phyloP scores from a whole-genome alignment of 2,888 invertebrate genomes.

The Trypoxylon attenuatum region DNA sequence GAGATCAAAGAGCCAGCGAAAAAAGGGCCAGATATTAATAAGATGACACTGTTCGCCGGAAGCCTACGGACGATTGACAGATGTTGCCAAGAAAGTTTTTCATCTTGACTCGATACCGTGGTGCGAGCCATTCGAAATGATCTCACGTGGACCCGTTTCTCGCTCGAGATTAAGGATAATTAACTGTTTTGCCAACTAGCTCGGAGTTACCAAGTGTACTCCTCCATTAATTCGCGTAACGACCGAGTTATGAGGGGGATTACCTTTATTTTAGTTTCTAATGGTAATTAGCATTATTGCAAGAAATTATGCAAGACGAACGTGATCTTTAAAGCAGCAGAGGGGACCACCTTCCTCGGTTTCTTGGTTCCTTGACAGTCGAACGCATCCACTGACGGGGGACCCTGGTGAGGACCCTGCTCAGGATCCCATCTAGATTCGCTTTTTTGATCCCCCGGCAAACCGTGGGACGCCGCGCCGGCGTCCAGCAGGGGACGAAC shows the following conservation, averaged over 20 bases:
- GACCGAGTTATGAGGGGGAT: neutral
- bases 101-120: constrained; percentile 12
- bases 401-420: constrained; percentile 19
- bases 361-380: too few species aligned
- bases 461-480: constrained; percentile 62
- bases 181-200: constrained; percentile 16
- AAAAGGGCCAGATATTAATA: constrained; percentile 54
- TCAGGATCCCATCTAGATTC: constrained; percentile 50
- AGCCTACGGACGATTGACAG: constrained; percentile 48
- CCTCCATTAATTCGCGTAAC: neutral
- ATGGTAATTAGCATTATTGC: constrained; percentile 8
- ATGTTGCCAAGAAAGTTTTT: constrained; percentile 36
- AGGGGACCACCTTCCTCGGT: neutral
- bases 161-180: constrained; percentile 9
- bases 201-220: neutral
- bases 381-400: too few species aligned
- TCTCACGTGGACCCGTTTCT: neutral
- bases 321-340: constrained; percentile 4
- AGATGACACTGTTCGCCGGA: constrained; percentile 53
- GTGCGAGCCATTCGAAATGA: constrained; percentile 14
- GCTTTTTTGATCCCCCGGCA: constrained; percentile 55
- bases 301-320: constrained; percentile 8
- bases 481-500: constrained; percentile 42
- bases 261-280: neutral
- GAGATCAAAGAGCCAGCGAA: constrained; percentile 16